Conservation (phyloP, 2,888 invertebrate genomes). For the Tholera decimalis region DNA sequence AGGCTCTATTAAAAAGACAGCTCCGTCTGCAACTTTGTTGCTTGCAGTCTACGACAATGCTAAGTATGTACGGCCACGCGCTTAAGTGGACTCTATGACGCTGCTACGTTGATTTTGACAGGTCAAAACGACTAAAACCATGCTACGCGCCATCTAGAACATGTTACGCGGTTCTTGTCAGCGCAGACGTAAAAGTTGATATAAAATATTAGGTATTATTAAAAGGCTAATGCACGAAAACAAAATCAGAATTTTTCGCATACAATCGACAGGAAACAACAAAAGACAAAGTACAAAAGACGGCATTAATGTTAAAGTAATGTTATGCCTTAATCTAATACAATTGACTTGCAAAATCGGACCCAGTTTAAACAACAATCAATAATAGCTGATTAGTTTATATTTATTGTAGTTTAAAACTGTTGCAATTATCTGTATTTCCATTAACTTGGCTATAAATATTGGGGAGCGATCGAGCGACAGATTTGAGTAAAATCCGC, state of each 20-base stretch:
- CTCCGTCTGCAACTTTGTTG: too few relatives aligned
- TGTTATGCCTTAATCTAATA: constrained; percentile 10
- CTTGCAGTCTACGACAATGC: background rate
- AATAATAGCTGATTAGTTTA: constrained; percentile 52
- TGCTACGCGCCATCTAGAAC: background rate
- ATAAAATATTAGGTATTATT: background rate
- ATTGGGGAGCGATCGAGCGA: constrained; percentile 57
- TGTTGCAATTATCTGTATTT: constrained; percentile 64
- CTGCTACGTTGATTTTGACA: too few relatives aligned
- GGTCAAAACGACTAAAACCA: background rate
- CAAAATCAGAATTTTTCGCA: constrained; percentile 5
- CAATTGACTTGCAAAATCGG: constrained; percentile 38
- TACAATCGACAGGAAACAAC: constrained; percentile 19
- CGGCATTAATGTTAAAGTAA: constrained; percentile 1
- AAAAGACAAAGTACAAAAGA: constrained; percentile 5
- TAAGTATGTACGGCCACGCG: background rate
- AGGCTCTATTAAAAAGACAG: too few relatives aligned
- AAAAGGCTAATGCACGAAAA: background rate
- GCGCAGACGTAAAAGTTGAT: background rate
- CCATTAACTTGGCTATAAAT: constrained; percentile 71
- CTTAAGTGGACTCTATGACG: background rate
- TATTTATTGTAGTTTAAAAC: too few relatives aligned
- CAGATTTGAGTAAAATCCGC: constrained; percentile 68
- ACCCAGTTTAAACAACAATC: constrained; percentile 37
- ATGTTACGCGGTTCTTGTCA: background rate